Conservation (phyloP, 2,797 vertebrate species). For the Macrochelys suwanniensis region DNA sequence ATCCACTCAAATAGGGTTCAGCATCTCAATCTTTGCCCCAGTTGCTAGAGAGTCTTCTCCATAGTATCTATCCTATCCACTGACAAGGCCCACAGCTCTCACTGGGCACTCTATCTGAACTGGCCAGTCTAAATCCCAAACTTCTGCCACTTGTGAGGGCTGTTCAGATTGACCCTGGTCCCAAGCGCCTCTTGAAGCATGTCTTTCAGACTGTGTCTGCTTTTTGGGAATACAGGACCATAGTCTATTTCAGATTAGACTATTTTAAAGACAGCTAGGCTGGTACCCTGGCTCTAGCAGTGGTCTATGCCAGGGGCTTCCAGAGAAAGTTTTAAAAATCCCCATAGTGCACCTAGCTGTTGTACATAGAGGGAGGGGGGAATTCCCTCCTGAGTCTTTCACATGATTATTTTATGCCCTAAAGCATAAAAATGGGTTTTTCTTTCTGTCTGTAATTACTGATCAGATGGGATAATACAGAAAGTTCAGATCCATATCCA, state of each 20-base stretch:
- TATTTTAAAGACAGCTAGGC: neutral
- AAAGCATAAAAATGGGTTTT: too few species aligned
- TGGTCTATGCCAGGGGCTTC: neutral
- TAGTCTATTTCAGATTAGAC: neutral
- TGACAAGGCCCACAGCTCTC: neutral
- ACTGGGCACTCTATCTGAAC: neutral
- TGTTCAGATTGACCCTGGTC: neutral
- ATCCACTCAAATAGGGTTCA: neutral
- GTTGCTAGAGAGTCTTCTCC: neutral
- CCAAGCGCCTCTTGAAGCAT: neutral
- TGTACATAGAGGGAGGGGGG: neutral
- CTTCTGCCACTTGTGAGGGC: neutral
- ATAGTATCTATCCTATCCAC: neutral
- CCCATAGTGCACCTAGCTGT: neutral
- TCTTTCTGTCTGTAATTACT: neutral
- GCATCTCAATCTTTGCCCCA: neutral
- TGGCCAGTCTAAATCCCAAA: neutral
- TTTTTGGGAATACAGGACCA: neutral
- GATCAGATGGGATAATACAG: neutral
- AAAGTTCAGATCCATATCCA: neutral
- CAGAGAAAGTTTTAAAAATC: neutral
- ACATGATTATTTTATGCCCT: neutral
- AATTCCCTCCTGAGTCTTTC: neutral
- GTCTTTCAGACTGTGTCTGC: neutral
- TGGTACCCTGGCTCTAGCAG: neutral